phyloP scores from a whole-genome alignment of 1,140 invertebrate genomes.

The Nylanderia fulva region DNA sequence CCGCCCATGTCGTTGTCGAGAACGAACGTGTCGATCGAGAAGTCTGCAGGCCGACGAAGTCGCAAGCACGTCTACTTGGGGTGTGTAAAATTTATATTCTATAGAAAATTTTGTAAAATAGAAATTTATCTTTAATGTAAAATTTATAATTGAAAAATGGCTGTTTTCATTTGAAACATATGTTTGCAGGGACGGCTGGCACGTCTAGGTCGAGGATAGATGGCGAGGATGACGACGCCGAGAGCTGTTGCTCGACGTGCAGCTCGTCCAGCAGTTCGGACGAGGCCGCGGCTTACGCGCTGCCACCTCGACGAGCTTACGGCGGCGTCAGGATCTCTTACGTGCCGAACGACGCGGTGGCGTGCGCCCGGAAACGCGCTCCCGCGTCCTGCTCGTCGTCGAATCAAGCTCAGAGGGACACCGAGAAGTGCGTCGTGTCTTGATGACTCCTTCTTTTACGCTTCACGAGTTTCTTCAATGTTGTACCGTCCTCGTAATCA shows the following conservation, averaged over 20 bases:
- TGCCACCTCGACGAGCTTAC: slow-evolving; percentile 93
- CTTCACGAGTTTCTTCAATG: neutral
- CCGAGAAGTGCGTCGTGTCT: slow-evolving; percentile 83
- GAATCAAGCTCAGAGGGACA: slow-evolving; percentile 79
- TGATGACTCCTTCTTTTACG: slow-evolving; percentile 73
- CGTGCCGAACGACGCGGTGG: slow-evolving; percentile 95
- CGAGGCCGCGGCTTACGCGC: slow-evolving; percentile 92
- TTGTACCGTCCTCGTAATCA: neutral
- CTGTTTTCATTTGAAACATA: neutral
- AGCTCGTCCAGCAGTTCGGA: slow-evolving; percentile 94
- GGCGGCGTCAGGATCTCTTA: slow-evolving; percentile 95
- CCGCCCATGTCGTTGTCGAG: slow-evolving; percentile 80
- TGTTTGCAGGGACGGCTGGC: slow-evolving; percentile 54
- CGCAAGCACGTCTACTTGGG: slow-evolving; percentile 83
- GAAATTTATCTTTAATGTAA: neutral
- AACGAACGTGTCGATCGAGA: slow-evolving; percentile 80
- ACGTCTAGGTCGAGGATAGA: slow-evolving; percentile 65
- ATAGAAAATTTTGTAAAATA: neutral
- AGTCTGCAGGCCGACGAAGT: slow-evolving; percentile 83
- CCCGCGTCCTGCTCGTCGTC: slow-evolving; percentile 80
- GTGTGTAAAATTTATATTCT: slow-evolving; percentile 68
- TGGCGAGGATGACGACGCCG: slow-evolving; percentile 88
- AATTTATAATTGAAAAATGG: neutral
- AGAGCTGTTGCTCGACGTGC: slow-evolving; percentile 94
- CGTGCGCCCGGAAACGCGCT: slow-evolving; percentile 90